These are phyloP conservation scores for Fragum whitleyi DNA, from an alignment of 2,888 invertebrate genomes.

Conservation along the genomic window DNA sequence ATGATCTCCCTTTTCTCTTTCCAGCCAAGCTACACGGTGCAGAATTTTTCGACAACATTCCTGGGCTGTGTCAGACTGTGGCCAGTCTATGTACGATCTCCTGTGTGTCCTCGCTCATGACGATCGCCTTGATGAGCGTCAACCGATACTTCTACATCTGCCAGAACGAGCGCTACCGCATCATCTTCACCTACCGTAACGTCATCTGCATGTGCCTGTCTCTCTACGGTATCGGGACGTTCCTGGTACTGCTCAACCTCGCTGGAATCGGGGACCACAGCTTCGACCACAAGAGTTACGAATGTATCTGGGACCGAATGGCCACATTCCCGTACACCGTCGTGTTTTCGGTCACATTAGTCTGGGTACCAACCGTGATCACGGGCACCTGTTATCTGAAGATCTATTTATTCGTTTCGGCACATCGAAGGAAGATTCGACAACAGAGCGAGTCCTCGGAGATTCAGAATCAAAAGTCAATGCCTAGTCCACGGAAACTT, in stretches of 20 bases:
- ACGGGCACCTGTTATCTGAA: conserved; percentile 69
- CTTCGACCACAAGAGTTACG: conserved; percentile 72
- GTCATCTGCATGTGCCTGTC: conserved; percentile 65
- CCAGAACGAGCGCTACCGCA: conserved; percentile 61
- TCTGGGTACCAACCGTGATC: conserved; percentile 72
- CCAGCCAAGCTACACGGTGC: conserved; percentile 76
- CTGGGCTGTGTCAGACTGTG: conserved; percentile 72
- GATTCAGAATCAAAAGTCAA: background rate
- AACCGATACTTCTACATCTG: conserved; percentile 77
- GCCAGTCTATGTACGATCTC: conserved; percentile 75
- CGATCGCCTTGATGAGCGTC: conserved; percentile 73
- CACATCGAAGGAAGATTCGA: conserved; percentile 36
- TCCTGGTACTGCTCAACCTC: conserved; percentile 68
- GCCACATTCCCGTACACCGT: conserved; percentile 73
- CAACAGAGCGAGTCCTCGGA: conserved; percentile 20
- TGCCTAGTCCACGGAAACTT: background rate
- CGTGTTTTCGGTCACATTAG: conserved; percentile 70
- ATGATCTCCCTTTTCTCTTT: conserved; percentile 44
- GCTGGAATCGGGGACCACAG: conserved; percentile 72
- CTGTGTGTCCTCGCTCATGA: conserved; percentile 74
- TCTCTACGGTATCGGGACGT: conserved; percentile 67
- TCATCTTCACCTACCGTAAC: conserved; percentile 65
- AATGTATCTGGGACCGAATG: conserved; percentile 78
- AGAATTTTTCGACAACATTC: conserved; percentile 67
- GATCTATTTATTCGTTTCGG: conserved; percentile 64